Evolutionary conservation across 1,140 invertebrate genomes (phyloP), one percentile per base, ranked within the genome.

Genomic region (Cotesia typhae): DNA sequence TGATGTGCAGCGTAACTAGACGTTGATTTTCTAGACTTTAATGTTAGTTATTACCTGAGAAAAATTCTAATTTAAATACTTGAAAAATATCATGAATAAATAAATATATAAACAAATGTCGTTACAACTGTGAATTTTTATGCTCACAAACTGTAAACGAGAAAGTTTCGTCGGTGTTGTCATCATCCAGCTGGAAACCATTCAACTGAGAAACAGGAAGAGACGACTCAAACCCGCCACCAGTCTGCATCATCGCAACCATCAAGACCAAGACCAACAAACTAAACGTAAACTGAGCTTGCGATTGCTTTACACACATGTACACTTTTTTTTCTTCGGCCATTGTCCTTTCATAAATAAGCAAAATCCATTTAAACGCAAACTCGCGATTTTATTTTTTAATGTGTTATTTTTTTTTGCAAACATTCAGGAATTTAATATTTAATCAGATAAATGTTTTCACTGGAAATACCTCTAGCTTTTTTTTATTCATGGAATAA

Each of bases 121-220:
- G 41, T 47, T 47, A 47, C 41, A 47, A 47, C 41, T 55, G 17
- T n/a, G n/a, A 5, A 55, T 20, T 59, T 59, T 59, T 28, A 59
- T 59, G 57, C 28, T 28, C 5, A 20, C n/a, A 17, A 20, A 59
- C 57, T 59, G 14, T 28, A 17, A 9, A 59, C n/a, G 57, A 20
- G 7, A 59, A 59, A 59, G 57, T 35, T 59, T 20, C 9, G 17
- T 59, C 5, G 57, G 20, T 59, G 20, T 59, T 59, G 57, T 28
- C 57, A 59, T 59, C 57, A 59, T 59, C 57, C 17, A 59, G 17
- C 57, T 59, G 14, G 57, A 59, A 59, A 20, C 57, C 57, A 59
- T 59, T 59, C 57, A 59, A 59, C 57, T 59, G 57, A 28, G 57
- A 59, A 59, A 59, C 57, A 59, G 57, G 57, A 59, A 59, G 57